Evolutionary conservation across 1,140 invertebrate genomes (phyloP), one percentile per base, ranked within the genome.

Genomic region (Drosophila parabipectinata): DNA sequence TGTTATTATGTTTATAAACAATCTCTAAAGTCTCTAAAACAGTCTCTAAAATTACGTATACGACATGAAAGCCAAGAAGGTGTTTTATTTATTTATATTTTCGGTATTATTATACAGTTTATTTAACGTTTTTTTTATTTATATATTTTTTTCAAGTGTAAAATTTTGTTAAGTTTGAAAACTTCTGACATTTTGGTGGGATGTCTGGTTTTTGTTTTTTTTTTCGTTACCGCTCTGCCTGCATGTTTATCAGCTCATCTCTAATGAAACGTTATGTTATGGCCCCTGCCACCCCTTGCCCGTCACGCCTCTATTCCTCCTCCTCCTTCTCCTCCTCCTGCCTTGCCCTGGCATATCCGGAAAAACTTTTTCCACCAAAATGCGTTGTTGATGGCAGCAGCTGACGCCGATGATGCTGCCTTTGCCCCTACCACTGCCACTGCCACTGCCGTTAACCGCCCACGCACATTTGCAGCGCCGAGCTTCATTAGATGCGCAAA

Each of bases 261-360:
- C 81, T 84, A 84, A 84, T 84, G 81, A 77, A 84, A 85, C 77
- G 81, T 85, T 85, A 81, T 81, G 82, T 81, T 85, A 77, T 79
- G 51, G 69, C 57, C 32, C 32, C 56, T 47, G 45, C 50, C 57
- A 32, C 60, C 45, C 24, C 51, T 24, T 48, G 5, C 44, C 15
- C n/a, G 21, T 3, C 0, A 21, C 32, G 14, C 14, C 24, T 3
- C 24, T n/a, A n/a, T n/a, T n/a, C n/a, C n/a, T n/a, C n/a, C n/a
- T 18, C 3, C 37, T 14, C 34, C 18, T 18, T 1, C 1, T 18
- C 18, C 1, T 1, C 9, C 55, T 2, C 14, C 6, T 5, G 15
- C 9, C 54, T 28, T 32, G 60, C 9, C 54, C 34, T 32, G 60
- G 3, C 3, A 3, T 32, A 32, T 53, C 47, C 57, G 71, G 68